Conservation (phyloP, 2,888 invertebrate species). For the Candidula unifasciata region DNA sequence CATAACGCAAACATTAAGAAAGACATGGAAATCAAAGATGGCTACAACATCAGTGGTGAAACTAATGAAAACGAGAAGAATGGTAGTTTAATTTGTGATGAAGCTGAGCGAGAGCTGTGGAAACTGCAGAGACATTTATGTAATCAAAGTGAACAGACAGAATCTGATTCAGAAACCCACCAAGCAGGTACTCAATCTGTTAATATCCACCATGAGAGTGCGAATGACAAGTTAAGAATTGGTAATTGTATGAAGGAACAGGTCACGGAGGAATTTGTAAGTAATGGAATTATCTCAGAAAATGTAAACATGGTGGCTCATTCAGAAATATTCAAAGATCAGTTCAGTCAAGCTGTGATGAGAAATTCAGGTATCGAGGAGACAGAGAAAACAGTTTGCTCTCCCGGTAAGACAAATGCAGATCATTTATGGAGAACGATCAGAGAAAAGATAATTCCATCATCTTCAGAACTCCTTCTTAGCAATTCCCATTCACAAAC, state of each 20-base stretch:
- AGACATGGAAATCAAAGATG: too few species aligned
- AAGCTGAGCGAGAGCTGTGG: conserved; percentile 51
- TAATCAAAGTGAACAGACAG: conserved; percentile 52
- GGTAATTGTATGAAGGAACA: background rate
- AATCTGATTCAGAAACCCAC: background rate
- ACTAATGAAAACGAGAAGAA: background rate
- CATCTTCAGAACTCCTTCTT: conserved; percentile 35
- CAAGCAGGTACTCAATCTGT: too few species aligned
- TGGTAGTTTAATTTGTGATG: background rate
- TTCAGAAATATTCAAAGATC: conserved; percentile 7
- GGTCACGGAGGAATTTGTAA: background rate
- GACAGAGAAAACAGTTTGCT: conserved; percentile 58
- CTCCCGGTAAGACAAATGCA: conserved; percentile 62
- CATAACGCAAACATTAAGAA: too few species aligned
- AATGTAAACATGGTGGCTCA: conserved; percentile 24
- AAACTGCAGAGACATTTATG: conserved; percentile 56
- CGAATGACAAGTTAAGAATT: background rate
- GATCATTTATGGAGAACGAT: conserved; percentile 69
- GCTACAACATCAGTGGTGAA: background rate
- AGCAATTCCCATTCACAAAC: background rate
- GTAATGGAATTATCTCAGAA: background rate
- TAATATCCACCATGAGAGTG: background rate
- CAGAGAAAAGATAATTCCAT: conserved; percentile 56
- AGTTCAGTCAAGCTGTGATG: conserved; percentile 50
- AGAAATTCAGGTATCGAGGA: conserved; percentile 53